Evolutionary conservation across 2,888 invertebrate species (phyloP).

Genomic region (Eugnorisma glareosa): DNA sequence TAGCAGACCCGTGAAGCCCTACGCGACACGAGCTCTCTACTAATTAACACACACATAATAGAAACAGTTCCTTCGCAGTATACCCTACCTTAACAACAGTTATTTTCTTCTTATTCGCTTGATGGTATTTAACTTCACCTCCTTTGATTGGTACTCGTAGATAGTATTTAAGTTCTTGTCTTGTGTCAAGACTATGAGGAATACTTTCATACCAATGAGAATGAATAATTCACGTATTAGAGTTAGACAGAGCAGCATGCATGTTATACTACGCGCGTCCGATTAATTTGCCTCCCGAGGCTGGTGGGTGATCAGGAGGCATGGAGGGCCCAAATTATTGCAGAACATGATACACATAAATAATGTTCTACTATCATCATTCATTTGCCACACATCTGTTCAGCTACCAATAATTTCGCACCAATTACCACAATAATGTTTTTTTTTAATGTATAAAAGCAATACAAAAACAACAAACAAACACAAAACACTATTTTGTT

Average conservation of each 20-base stretch:
- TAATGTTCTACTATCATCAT: not conserved
- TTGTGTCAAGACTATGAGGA: not conserved
- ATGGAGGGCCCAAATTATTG: not conserved
- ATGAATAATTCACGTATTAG: not conserved
- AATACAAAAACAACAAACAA: too few relatives aligned
- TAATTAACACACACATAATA: conserved; percentile 18
- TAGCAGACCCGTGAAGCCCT: conserved; percentile 28
- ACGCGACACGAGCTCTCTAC: not conserved
- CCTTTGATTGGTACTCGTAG: too few relatives aligned
- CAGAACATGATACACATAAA: not conserved
- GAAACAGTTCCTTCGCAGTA: conserved; percentile 7
- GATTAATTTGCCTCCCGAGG: not conserved
- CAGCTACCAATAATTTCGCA: not conserved
- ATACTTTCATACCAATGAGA: not conserved
- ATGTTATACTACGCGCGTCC: not conserved
- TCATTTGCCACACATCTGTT: not conserved
- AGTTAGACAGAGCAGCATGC: not conserved
- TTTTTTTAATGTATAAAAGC: too few relatives aligned
- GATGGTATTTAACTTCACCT: not conserved
- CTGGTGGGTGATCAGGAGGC: not conserved
- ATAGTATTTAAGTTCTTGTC: not conserved
- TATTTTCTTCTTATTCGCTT: not conserved
- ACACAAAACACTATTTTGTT: too few relatives aligned
- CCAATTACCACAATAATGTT: not conserved
- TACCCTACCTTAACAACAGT: too few relatives aligned